Evolutionary conservation across 2,797 vertebrate species (phyloP).

Genomic region (Karalla daura): DNA sequence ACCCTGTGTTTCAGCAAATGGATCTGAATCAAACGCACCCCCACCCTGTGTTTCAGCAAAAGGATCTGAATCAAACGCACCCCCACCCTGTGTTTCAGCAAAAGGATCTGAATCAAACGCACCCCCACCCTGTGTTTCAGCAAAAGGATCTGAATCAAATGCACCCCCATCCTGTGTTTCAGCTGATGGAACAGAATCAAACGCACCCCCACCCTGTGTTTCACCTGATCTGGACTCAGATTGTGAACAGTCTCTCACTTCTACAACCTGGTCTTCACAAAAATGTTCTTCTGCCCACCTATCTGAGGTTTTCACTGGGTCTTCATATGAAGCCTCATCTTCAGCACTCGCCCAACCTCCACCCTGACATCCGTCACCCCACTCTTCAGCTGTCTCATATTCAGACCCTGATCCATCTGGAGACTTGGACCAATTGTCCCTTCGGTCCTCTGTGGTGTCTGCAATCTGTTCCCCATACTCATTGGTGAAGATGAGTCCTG

Average conservation of each 20-base stretch:
- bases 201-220: neutral
- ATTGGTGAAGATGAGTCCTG: slow-evolving; percentile 81
- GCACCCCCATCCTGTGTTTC: slow-evolving; percentile 1
- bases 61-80: neutral
- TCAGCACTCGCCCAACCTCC: slow-evolving; percentile 75
- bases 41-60: neutral
- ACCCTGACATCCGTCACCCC: slow-evolving; percentile 73
- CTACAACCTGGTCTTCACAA: slow-evolving; percentile 7
- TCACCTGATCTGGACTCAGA: slow-evolving; percentile 18
- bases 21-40: slow-evolving; percentile 5
- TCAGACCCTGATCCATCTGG: slow-evolving; percentile 78
- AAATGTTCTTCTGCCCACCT: slow-evolving; percentile 13
- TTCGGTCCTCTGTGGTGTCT: slow-evolving; percentile 50
- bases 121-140: slow-evolving; percentile 9
- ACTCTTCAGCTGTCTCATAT: slow-evolving; percentile 83
- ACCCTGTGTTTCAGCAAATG: neutral
- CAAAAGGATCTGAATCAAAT: neutral
- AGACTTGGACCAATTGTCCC: slow-evolving; percentile 58
- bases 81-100: neutral
- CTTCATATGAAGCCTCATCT: slow-evolving; percentile 60
- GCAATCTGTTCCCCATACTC: slow-evolving; percentile 78
- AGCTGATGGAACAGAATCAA: neutral
- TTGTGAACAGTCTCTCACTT: slow-evolving; percentile 3
- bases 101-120: neutral
- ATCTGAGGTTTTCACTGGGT: neutral